Base-by-base conservation (phyloP, 2,797 vertebrate genomes). In the Fistularia commersonii region DNA sequence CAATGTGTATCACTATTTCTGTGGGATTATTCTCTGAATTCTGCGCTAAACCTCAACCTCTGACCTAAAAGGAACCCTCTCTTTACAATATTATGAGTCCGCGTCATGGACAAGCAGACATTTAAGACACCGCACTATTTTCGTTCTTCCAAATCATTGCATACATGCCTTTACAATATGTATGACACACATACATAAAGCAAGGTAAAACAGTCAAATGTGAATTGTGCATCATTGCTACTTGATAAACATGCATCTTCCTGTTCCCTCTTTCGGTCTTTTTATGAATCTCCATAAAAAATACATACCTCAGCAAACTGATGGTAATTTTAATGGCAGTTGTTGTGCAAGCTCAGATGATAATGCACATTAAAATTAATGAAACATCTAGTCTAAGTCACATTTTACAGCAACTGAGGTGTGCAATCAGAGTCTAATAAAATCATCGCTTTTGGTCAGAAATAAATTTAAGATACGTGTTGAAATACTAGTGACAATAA, bases 31-130 rank as follows among this genome's bases (percentile, higher is more conserved):
- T 42, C 41, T 42, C 13, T 13, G 7, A 1, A 42, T 55, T 12
- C 61, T 48, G 32, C 64, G 95, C 93, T 78, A 93, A 90, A 85
- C 92, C 94, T 35, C 53, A 69, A 58, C 72, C 91, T 67, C 87
- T 79, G 76, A 95, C 92, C 53, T 74, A 93, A 74, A 95, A 95
- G 84, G 88, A 86, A 54, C 87, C 74, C 34, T 82, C 80, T 64
- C 67, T 90, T 46, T 81, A 89, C 75, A 91, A 61, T 6, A 81
- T 95, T 61, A 91, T 96, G 80, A 93, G 94, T 61, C 93, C 92
- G 15, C 95, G 93, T 68, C 91, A 80, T 45, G 94, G n/a, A 47
- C 32, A 42, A 49, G 9, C 5, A 13, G 3, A 8, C 12, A 11
- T 15, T 35, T 31, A 6, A 32, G 46, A 48, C 3, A 36, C 31